Conservation (phyloP, 2,888 invertebrate genomes). For the Drosophila acutilabella region DNA sequence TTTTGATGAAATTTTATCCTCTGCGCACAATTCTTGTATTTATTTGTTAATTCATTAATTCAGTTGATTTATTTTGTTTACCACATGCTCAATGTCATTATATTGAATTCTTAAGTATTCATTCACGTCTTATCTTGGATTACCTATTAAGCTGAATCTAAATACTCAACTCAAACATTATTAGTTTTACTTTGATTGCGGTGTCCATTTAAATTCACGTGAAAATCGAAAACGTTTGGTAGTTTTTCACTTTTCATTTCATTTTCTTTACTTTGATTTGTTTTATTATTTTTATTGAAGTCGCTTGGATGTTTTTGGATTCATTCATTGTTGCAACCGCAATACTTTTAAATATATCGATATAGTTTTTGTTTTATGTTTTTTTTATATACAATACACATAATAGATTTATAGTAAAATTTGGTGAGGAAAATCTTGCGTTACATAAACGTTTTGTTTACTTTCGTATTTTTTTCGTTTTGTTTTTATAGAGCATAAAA, state of each 20-base stretch:
- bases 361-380: slow-evolving; percentile 52
- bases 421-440: slow-evolving; percentile 78
- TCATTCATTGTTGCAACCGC: slow-evolving; percentile 40
- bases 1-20: slow-evolving; percentile 45
- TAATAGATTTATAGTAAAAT: slow-evolving; percentile 79
- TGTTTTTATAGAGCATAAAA: slow-evolving; percentile 66
- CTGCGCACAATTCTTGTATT: slow-evolving; percentile 59
- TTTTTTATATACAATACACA: slow-evolving; percentile 78
- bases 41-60: slow-evolving; percentile 38
- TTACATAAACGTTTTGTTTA: slow-evolving; percentile 65
- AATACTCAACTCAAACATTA: slow-evolving; percentile 27
- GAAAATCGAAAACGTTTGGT: slow-evolving; percentile 67
- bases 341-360: slow-evolving; percentile 59
- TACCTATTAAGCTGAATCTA: slow-evolving; percentile 24
- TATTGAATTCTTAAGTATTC: slow-evolving; percentile 20
- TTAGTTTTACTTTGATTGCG: slow-evolving; percentile 38
- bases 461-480: slow-evolving; percentile 30
- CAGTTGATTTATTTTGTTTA: slow-evolving; percentile 30
- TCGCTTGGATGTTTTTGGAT: slow-evolving; percentile 38
- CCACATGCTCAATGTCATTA: slow-evolving; percentile 49
- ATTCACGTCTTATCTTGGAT: slow-evolving; percentile 37
- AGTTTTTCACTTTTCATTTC: slow-evolving; percentile 37
- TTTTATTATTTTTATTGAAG: slow-evolving; percentile 51
- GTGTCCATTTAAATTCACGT: slow-evolving; percentile 50
- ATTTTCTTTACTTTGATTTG: slow-evolving; percentile 33